Evolutionary conservation across 2,797 vertebrate species (phyloP), one percentile per base, ranked within the genome.

Genomic region (Gadopsis marmoratus): DNA sequence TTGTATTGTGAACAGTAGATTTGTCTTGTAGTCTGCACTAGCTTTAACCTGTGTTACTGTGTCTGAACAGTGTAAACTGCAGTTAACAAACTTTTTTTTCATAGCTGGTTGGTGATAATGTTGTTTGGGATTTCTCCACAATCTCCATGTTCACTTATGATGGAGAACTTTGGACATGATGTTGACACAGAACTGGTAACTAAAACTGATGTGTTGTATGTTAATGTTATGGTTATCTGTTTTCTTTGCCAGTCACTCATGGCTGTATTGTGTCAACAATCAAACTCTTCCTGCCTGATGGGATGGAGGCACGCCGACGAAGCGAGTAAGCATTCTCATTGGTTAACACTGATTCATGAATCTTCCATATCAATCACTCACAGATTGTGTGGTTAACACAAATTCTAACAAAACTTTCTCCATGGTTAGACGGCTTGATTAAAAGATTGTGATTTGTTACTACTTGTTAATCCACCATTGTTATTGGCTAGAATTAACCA

Each of bases 221-320:
- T 50, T 87, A 63, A 90, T 50, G 4, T 13, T 31, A 4, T 47
- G 41, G 10, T 50, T 87, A 13, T 76, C 4, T 69, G 35, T 79
- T 5, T 95, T 81, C 96, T 94, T 93, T 88, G 86, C 63, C 90
- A 99, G 98, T 99, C 90, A 99, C 98, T 89, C 98, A 99, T 96
- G 98, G 98, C 93, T 99, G 98, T 94, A 99, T 99, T 93, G 98
- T 99, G 93, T 99, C 98, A 78, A 97, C 97, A 88, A 96, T 99
- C 95, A 99, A 99, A 95, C 96, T 99, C 86, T 99, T 99, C 95
- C 96, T 99, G 91, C 98, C 98, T 88, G 98, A 99, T 94, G 98
- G 98, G 93, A 97, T 98, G 97, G 98, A 99, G 96, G 97, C 97
- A 78, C 96, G 97, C 65, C 94, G 97, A 35, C 96, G 98, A 90